Conservation (phyloP, 2,888 invertebrate genomes). For the Choreutis nemorana region DNA sequence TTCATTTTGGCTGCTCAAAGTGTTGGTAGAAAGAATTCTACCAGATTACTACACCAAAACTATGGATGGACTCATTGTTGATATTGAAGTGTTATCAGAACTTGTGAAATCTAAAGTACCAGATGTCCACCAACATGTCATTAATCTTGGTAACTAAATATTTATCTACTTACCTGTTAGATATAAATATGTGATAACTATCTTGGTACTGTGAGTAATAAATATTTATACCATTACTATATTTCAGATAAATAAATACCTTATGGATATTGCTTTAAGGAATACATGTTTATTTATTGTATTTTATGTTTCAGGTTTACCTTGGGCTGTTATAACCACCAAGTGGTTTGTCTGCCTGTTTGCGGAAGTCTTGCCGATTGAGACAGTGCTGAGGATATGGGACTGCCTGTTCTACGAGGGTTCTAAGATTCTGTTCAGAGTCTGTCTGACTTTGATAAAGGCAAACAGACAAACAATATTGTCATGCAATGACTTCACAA, state of each 20-base stretch:
- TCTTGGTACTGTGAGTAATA: too few species aligned
- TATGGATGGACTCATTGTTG: constrained; percentile 89
- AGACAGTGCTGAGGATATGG: constrained; percentile 95
- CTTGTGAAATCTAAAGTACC: constrained; percentile 85
- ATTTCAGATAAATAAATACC: too few species aligned
- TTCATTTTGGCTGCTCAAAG: constrained; percentile 92
- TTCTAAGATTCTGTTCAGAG: constrained; percentile 90
- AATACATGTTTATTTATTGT: background rate
- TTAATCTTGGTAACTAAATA: constrained; percentile 68
- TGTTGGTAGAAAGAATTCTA: constrained; percentile 84
- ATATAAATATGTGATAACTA: constrained; percentile 5
- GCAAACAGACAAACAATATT: constrained; percentile 76
- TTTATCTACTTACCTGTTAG: too few species aligned
- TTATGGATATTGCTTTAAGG: too few species aligned
- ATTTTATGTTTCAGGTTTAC: constrained; percentile 65
- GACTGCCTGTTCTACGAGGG: constrained; percentile 96
- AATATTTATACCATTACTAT: too few species aligned
- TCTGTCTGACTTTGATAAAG: constrained; percentile 84
- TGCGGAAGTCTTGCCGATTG: constrained; percentile 91
- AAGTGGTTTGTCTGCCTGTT: constrained; percentile 97
- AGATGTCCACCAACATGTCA: constrained; percentile 81
- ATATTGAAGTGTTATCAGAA: constrained; percentile 89
- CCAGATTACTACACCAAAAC: constrained; percentile 90
- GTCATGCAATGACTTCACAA: constrained; percentile 80
- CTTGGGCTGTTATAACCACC: constrained; percentile 90